Evolutionary conservation across 1,140 invertebrate species (phyloP).

Genomic region (Trigoniulus corallinus): DNA sequence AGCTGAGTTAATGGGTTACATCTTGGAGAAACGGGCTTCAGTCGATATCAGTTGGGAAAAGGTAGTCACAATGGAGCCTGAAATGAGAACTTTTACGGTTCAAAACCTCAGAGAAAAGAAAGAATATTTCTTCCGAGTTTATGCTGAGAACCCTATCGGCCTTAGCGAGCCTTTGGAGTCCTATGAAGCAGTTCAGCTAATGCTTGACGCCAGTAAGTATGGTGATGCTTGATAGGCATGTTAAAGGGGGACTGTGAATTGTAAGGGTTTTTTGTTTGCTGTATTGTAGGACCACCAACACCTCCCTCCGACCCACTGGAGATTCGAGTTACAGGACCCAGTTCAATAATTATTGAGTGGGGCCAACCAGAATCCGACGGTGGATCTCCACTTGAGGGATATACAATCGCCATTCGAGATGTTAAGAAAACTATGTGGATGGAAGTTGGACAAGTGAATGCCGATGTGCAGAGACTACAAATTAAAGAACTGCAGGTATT

Average conservation of each 20-base stretch:
- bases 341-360: constrained; percentile 79
- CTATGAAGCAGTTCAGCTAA: constrained; percentile 55
- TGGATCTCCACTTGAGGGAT: constrained; percentile 71
- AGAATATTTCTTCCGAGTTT: constrained; percentile 77
- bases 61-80: constrained; percentile 63
- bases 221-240: neutral
- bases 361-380: constrained; percentile 84
- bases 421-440: constrained; percentile 89
- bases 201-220: constrained; percentile 84
- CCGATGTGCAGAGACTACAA: constrained; percentile 58
- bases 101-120: constrained; percentile 76
- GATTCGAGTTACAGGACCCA: constrained; percentile 57
- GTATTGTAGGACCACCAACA: constrained; percentile 56
- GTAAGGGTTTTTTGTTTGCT: constrained; percentile 10
- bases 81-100: constrained; percentile 53
- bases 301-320: constrained; percentile 77
- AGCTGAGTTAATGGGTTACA: constrained; percentile 68
- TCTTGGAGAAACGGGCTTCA: constrained; percentile 73
- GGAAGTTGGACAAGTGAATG: constrained; percentile 71
- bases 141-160: constrained; percentile 78
- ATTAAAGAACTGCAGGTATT: constrained; percentile 58
- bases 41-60: constrained; percentile 69
- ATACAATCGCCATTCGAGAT: constrained; percentile 85
- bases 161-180: constrained; percentile 59
- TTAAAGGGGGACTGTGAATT: too few species aligned